Base-by-base conservation (phyloP, 2,797 vertebrate genomes). In the Sus cebifrons region DNA sequence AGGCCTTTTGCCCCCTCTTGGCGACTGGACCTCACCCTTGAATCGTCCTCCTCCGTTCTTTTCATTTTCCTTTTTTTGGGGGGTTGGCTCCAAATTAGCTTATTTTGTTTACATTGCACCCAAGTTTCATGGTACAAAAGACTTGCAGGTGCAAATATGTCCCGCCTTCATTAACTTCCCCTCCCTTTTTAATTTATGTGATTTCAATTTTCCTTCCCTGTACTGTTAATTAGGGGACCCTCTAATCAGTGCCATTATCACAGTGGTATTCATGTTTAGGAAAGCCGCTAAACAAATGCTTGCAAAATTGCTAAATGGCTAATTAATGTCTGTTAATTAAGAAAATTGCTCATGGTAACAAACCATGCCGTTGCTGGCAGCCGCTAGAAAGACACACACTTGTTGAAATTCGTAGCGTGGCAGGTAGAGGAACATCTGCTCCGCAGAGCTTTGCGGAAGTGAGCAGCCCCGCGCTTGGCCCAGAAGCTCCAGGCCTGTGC, bases 261-360 rank as follows among this genome's bases (percentile, higher is more conserved):
- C 98, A 98, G 99, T 99, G 99, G 99, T 98, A 98, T 99, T 99
- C 98, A 99, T 99, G 99, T 99, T 99, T 99, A 99, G 99, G 98
- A 99, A 99, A 99, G 99, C 98, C 99, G 99, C 99, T 99, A 99
- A 99, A 99, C 99, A 99, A 99, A 98, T 98, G 98, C 98, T 99
- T 99, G 98, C 98, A 99, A 98, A 99, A 99, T 99, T 98, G 98
- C 99, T 99, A 98, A 99, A 99, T 99, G 99, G 99, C 99, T 99
- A 99, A 99, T 99, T 99, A 99, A 99, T 99, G 99, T 99, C 99
- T 99, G 98, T 99, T 99, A 99, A 99, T 99, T 99, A 99, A 99
- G 99, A 99, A 99, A 99, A 99, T 99, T 99, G 99, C 98, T 99
- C 98, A 98, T 99, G 98, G 98, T 99, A 99, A 99, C 98, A 99